A percentile compares a stretch with the other conserved stretches of the same genome.
Evolutionary conservation across 2,797 vertebrate species (phyloP).

Genomic region (Holocentrus rufus): DNA sequence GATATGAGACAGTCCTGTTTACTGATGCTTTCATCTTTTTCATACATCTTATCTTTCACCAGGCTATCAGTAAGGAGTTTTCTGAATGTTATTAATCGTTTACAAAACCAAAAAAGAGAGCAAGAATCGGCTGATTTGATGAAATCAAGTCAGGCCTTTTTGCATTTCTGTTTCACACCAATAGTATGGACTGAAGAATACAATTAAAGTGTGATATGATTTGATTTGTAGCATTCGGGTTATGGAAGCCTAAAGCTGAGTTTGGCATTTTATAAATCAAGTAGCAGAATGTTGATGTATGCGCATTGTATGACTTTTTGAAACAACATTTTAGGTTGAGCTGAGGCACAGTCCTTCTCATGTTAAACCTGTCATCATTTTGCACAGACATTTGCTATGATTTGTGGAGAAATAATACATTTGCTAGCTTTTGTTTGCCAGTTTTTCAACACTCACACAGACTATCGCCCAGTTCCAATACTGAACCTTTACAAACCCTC

Average conservation of each 20-base stretch:
- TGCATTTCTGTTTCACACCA: conserved; percentile 1
- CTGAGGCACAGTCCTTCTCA: conserved; percentile 45
- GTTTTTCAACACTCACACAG: conserved; percentile 31
- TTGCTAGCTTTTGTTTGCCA: conserved; percentile 19
- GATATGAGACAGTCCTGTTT: conserved; percentile 35
- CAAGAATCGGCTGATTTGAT: neutral
- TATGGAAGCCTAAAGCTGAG: conserved; percentile 47
- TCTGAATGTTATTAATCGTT: conserved; percentile 73
- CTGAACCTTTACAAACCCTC: conserved; percentile 16
- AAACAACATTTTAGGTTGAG: conserved; percentile 33
- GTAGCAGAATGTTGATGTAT: conserved; percentile 63
- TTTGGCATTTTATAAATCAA: conserved; percentile 65
- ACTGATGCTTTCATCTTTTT: conserved; percentile 29
- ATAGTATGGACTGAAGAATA: conserved; percentile 1
- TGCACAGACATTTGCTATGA: conserved; percentile 46
- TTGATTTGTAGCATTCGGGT: conserved; percentile 5
- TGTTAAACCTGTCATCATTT: conserved; percentile 38
- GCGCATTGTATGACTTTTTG: conserved; percentile 52
- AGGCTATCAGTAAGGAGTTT: conserved; percentile 36
- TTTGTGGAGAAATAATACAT: conserved; percentile 32
- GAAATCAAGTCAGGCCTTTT: neutral
- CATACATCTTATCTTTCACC: conserved; percentile 39
- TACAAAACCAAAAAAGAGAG: conserved; percentile 72
- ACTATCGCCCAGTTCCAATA: conserved; percentile 28
- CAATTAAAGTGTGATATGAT: neutral